Percentiles rank a stretch among this genome's conserved stretches.
These are phyloP conservation scores for Poliocrania exsul DNA, from an alignment of 2,797 vertebrate genomes.

Conservation along the genomic window DNA sequence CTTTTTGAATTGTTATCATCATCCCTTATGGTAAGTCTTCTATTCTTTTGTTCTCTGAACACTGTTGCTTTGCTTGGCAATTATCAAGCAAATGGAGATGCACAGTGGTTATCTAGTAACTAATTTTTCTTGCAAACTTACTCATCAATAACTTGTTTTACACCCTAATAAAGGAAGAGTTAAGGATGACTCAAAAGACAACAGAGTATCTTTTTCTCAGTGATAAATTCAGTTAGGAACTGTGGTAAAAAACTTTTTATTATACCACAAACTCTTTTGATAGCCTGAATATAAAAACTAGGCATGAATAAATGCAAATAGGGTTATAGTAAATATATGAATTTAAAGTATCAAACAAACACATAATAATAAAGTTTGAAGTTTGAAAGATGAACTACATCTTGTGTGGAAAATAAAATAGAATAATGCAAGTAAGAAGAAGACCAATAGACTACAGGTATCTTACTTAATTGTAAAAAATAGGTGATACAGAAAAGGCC, in stretches of 20 bases:
- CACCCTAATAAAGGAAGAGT: neutral
- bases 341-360: neutral
- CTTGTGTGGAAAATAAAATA: neutral
- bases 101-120: neutral
- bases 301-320: neutral
- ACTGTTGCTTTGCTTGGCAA: neutral
- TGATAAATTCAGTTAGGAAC: neutral
- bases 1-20: neutral
- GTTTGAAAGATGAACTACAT: neutral
- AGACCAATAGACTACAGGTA: neutral
- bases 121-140: neutral
- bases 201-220: neutral
- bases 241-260: neutral
- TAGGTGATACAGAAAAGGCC: neutral
- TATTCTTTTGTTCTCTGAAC: neutral
- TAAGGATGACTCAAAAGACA: neutral
- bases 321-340: neutral
- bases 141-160: neutral
- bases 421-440: neutral
- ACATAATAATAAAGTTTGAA: neutral
- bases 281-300: neutral
- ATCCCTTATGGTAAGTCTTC: neutral
- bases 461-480: neutral
- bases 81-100: neutral
- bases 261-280: neutral